Conservation (phyloP, 2,113 vertebrate species). For the Candoia aspera region DNA sequence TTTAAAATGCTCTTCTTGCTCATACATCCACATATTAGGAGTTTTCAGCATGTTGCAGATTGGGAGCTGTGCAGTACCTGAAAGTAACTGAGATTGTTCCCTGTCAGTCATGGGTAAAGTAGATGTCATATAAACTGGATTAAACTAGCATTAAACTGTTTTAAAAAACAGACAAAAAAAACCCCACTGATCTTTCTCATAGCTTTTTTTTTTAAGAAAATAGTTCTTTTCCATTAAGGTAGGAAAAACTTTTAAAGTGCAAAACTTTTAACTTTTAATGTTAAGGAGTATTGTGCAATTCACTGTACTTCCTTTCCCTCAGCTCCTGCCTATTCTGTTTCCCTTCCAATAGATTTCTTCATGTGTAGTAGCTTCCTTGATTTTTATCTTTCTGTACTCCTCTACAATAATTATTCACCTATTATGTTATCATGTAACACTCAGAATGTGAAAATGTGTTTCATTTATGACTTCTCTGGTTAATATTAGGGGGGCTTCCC, state of each 20-base stretch:
- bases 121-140: background rate
- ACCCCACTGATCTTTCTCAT: background rate
- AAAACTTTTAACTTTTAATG: background rate
- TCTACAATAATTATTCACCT: background rate
- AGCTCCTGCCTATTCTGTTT: background rate
- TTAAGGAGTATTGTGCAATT: background rate
- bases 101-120: background rate
- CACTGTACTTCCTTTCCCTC: background rate
- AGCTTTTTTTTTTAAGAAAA: background rate
- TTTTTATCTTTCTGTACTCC: background rate
- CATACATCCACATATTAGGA: background rate
- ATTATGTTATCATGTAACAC: background rate
- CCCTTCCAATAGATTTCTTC: background rate
- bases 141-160: background rate
- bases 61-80: background rate
- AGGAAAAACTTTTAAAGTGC: background rate
- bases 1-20: background rate
- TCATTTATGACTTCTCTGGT: background rate
- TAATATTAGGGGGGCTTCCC: background rate
- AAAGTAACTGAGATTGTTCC: background rate
- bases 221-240: background rate
- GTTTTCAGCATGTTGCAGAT: background rate
- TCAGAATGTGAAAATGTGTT: background rate
- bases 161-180: background rate
- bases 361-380: background rate